phyloP scores from a whole-genome alignment of 2,113 vertebrate genomes.

The Eptesicus fuscus region DNA sequence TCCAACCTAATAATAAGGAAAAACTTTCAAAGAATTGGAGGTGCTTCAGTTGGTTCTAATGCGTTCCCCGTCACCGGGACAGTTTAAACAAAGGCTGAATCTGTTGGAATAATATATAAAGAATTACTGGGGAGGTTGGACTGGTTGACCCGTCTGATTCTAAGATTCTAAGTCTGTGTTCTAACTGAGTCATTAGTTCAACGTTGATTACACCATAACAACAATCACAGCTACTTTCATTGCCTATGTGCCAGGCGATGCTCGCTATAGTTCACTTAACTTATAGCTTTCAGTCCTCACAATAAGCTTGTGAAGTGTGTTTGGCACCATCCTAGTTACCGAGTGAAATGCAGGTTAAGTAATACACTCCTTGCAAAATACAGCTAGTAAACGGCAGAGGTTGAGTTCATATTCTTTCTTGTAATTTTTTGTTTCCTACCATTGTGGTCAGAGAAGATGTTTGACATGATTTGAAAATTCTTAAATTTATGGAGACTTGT shows the following conservation, averaged over 20 bases:
- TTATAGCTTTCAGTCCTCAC: not conserved
- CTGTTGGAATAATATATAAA: not conserved
- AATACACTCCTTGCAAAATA: not conserved
- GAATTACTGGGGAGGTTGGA: not conserved
- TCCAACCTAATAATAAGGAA: not conserved
- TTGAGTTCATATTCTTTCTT: not conserved
- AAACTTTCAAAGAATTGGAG: not conserved
- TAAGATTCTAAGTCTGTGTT: not conserved
- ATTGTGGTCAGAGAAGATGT: too few species aligned
- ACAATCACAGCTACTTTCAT: not conserved
- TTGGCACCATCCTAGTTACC: not conserved
- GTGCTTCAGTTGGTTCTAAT: not conserved
- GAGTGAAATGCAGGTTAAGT: not conserved
- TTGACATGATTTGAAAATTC: too few species aligned
- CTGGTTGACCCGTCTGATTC: not conserved
- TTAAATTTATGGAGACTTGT: too few species aligned
- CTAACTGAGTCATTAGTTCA: not conserved
- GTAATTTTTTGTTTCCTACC: too few species aligned
- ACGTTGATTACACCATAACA: not conserved
- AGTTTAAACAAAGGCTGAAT: not conserved
- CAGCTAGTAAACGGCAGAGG: not conserved
- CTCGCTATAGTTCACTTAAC: not conserved
- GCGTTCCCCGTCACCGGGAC: not conserved
- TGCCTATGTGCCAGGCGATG: not conserved
- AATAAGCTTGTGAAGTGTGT: not conserved